These are phyloP conservation scores for Eptesicus fuscus DNA, from an alignment of 2,113 vertebrate genomes.

Conservation along the genomic window DNA sequence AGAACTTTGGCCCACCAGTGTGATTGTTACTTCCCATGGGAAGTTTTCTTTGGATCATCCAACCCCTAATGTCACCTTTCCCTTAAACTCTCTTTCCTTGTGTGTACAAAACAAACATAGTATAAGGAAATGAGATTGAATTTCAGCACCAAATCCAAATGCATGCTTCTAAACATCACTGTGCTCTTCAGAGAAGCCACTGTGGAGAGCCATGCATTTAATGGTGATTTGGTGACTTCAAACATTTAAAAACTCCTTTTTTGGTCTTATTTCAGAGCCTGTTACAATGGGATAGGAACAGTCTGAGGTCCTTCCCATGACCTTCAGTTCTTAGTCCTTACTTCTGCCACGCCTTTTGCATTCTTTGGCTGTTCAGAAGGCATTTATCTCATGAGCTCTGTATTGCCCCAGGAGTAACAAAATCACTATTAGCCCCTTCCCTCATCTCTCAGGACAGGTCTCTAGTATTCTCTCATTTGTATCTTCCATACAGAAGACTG, in stretches of 20 bases:
- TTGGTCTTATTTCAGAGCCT: not conserved
- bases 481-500: not conserved
- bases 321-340: not conserved
- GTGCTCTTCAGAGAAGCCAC: not conserved
- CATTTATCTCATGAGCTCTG: not conserved
- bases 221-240: not conserved
- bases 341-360: not conserved
- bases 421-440: too few relatives aligned
- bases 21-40: not conserved
- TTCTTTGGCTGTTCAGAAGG: not conserved
- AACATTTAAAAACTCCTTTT: not conserved
- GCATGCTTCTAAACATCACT: not conserved
- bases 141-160: not conserved
- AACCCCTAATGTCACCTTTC: not conserved
- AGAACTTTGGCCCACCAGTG: not conserved
- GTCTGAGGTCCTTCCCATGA: not conserved
- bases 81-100: not conserved
- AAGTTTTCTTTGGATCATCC: not conserved
- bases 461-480: not conserved
- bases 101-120: not conserved
- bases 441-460: not conserved
- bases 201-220: not conserved
- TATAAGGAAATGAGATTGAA: not conserved
- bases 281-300: not conserved
- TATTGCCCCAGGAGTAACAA: not conserved